Evolutionary conservation across 2,797 vertebrate genomes (phyloP).

Genomic region (Argentina silus): DNA sequence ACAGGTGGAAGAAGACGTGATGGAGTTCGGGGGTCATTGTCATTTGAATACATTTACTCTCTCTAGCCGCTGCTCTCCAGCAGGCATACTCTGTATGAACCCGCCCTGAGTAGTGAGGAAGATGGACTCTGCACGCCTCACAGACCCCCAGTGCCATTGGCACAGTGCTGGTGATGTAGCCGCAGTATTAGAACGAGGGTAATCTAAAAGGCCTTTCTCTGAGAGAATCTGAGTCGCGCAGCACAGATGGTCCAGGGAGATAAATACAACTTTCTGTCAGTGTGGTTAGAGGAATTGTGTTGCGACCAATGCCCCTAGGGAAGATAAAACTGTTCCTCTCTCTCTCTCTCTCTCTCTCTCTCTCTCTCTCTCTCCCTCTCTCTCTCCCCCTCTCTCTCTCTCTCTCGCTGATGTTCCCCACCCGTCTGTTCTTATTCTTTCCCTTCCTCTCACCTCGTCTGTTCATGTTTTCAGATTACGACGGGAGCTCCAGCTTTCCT

Average conservation of each 20-base stretch:
- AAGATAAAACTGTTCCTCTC: slow-evolving; percentile 72
- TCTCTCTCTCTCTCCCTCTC: no score
- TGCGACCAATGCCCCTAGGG: slow-evolving; percentile 83
- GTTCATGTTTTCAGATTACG: slow-evolving; percentile 33
- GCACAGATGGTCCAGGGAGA: slow-evolving; percentile 93
- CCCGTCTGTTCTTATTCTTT: no score
- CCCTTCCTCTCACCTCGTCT: background rate
- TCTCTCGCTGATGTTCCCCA: no score
- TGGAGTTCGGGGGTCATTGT: slow-evolving; percentile 73
- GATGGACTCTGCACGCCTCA: slow-evolving; percentile 79
- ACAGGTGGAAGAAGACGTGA: slow-evolving; percentile 32
- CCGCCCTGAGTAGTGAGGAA: slow-evolving; percentile 72
- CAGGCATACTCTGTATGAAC: slow-evolving; percentile 93
- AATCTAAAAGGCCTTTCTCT: slow-evolving; percentile 92
- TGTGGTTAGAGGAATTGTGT: slow-evolving; percentile 85
- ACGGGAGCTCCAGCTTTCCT: slow-evolving; percentile 25
- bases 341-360: slow-evolving; percentile 45
- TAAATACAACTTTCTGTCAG: slow-evolving; percentile 94
- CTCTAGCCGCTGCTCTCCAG: slow-evolving; percentile 70
- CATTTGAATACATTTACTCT: slow-evolving; percentile 73
- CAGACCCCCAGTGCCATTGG: slow-evolving; percentile 76
- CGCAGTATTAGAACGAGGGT: slow-evolving; percentile 92
- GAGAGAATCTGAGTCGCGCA: slow-evolving; percentile 87
- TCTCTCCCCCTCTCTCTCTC: slow-evolving; percentile 27
- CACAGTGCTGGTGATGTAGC: slow-evolving; percentile 88